Conservation (phyloP, 1,140 invertebrate genomes). For the Cyphomyrmex costatus region DNA sequence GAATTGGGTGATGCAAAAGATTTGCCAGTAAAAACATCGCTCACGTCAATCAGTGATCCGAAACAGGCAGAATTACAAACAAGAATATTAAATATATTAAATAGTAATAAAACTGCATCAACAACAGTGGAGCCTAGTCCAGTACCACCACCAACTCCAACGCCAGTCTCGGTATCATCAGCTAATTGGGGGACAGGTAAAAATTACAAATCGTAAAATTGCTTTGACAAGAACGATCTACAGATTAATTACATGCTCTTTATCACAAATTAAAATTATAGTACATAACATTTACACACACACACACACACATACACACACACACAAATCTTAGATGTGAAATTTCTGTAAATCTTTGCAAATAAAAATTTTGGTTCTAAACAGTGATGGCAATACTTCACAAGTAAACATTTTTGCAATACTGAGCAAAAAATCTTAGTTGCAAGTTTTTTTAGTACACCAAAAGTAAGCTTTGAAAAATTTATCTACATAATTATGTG, state of each 20-base stretch:
- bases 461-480: not conserved
- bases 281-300: not conserved
- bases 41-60: slow-evolving; percentile 82
- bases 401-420: not conserved
- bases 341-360: not conserved
- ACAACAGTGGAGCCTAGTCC: slow-evolving; percentile 74
- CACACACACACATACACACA: too few relatives aligned
- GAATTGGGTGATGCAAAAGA: slow-evolving; percentile 89
- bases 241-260: not conserved
- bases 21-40: slow-evolving; percentile 84
- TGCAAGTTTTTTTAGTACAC: not conserved
- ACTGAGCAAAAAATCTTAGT: not conserved
- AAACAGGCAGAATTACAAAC: slow-evolving; percentile 93
- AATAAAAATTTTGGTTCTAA: not conserved
- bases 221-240: not conserved
- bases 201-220: slow-evolving; percentile 40
- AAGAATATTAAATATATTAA: slow-evolving; percentile 94
- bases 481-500: not conserved
- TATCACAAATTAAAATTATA: not conserved
- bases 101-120: slow-evolving; percentile 85
- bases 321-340: not conserved
- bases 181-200: slow-evolving; percentile 80
- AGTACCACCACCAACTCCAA: slow-evolving; percentile 82
- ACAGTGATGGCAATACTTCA: not conserved
- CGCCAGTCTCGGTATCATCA: slow-evolving; percentile 77